Base-by-base conservation (phyloP, 2,888 invertebrate species). In the Plebejus anna region DNA sequence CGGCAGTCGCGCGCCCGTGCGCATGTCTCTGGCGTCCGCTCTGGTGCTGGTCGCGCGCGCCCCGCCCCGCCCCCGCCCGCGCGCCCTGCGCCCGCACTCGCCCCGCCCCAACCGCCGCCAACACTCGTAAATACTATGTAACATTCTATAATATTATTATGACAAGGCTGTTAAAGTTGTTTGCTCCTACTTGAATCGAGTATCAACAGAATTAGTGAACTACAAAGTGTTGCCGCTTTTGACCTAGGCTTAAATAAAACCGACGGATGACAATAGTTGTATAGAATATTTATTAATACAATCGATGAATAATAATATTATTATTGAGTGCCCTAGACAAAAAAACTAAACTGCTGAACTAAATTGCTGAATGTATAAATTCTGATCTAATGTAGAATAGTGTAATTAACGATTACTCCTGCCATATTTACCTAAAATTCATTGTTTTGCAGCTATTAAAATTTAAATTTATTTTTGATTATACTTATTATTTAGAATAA, bases 1-100 rank as follows among this genome's bases (percentile, higher is more conserved):
- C 57, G 98, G 97, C 1, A 94, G 95, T 55, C 95, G 96, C 81
- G 97, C 97, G 72, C 97, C 97, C 0, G 96, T 97, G 47, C 96
- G 97, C 82, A 93, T 98, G 81, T 97, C 97, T 55, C 93, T 98
- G 78, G 98, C 96, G 75, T 98, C 98, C 77, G 96, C 97, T 9
- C 94, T 98, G 78, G 97, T 97, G 85, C 94, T 96, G 82, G 94
- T 96, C 82, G 94, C 96, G 36, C 94, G 96, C 82, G 95, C 94
- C 81, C 91, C 94, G 80, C 90, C 93, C 76, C 86, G 88, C 57
- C 81, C 86, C 83, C 86, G 84, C 84, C 75, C 84, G 84, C 80
- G 85, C 86, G 77, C 84, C 82, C 73, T 76, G 61, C 77, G 32
- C 72, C 71, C 36, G 75, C 77, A 72, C 79, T 32, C 76, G 38